Base-by-base conservation (phyloP, 2,113 vertebrate genomes). In the Grus americana region DNA sequence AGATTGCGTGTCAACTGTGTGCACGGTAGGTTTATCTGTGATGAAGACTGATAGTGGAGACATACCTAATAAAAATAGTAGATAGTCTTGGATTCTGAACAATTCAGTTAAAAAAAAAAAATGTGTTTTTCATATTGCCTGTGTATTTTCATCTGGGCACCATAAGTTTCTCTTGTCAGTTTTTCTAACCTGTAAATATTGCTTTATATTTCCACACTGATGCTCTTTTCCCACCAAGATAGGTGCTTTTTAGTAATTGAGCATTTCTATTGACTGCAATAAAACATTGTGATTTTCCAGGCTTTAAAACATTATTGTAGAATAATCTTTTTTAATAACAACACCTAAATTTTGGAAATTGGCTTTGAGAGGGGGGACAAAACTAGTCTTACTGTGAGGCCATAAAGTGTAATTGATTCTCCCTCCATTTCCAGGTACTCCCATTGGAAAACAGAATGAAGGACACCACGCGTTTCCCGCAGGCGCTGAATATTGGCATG, bases 381-480 rank as follows among this genome's bases (percentile, higher is more conserved):
- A 73, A 54, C n/a, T 57, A 30, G 32, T 42, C 85, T 62, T 76
- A 32, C 6, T 46, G 15, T 55, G n/a, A 75, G 52, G n/a, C 70
- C 15, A 44, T 65, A 42, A 82, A 66, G 68, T 67, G 22, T 47
- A 32, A 38, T 55, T 89, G 23, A 52, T 65, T 85, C 9, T 86
- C 9, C 24, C 36, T 93, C 29, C 79, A 0, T 82, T 87, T 92
- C 66, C 95, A 99, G 99, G 99, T 99, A 4, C 98, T 99, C n/a
- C 99, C 99, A 3, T 67, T 99, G 88, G 98, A 99, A 94, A 99
- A 99, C 92, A 98, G 98, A 96, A 99, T 99, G 98, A 98, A 96
- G 84, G 98, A 99, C 47, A 94, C 97, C 1, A 93, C 97, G 3
- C 98, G 98, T 63, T 99, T 99, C 54, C 97, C 98, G 4, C 95